Percentiles rank a stretch among this genome's conserved stretches.
Evolutionary conservation across 23 tunicate species (phyloP).

Genomic region (Ascidia mentula): DNA sequence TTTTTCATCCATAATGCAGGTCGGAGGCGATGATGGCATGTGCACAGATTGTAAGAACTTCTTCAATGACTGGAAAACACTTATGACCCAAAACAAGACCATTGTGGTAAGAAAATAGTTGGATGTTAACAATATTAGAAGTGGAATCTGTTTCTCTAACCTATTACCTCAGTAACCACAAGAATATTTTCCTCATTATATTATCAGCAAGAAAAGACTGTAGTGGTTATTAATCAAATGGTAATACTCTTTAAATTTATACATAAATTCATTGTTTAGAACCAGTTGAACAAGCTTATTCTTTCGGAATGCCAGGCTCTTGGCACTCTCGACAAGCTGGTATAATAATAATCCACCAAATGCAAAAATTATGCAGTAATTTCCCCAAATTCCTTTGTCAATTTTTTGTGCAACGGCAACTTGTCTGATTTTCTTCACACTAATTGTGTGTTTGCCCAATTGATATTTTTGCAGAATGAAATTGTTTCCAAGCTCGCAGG

Average conservation of each 20-base stretch:
- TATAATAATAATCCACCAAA: not conserved
- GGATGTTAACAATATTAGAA: not conserved
- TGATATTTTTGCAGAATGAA: slow-evolving; percentile 29
- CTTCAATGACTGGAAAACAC: slow-evolving; percentile 49
- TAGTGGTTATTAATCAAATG: too few relatives aligned
- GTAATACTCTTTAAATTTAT: too few relatives aligned
- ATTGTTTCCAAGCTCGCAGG: slow-evolving; percentile 32
- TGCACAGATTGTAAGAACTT: slow-evolving; percentile 78
- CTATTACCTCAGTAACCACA: not conserved
- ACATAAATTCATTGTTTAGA: not conserved
- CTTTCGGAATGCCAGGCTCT: not conserved
- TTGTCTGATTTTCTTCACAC: not conserved
- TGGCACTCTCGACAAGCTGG: not conserved
- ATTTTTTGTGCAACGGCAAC: not conserved
- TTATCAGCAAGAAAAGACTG: too few relatives aligned
- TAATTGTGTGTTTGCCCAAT: not conserved
- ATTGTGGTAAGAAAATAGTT: slow-evolving; percentile 28
- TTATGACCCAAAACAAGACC: slow-evolving; percentile 31
- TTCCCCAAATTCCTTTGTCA: not conserved
- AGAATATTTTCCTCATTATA: not conserved
- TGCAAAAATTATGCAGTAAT: not conserved
- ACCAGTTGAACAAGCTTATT: slow-evolving; percentile 2
- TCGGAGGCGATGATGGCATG: not conserved
- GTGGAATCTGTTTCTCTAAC: not conserved
- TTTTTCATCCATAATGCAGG: too few relatives aligned